Conservation (phyloP, 2,888 invertebrate genomes). For the Eueremaeus valkanovi region DNA sequence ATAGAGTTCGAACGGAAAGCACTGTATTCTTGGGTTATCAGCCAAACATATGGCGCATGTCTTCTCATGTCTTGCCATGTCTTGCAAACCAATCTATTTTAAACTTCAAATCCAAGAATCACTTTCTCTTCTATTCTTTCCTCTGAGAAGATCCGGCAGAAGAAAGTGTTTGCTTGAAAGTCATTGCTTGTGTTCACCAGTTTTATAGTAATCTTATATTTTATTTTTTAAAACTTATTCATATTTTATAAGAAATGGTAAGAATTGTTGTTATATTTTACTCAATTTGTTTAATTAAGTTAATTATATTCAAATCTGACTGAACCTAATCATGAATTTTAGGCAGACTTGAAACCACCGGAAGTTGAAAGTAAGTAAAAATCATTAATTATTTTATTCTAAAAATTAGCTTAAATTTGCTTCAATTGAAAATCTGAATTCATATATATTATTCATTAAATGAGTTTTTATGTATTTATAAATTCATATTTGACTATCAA, state of each 20-base stretch:
- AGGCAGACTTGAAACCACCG: slow-evolving; percentile 48
- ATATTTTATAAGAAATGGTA: not conserved
- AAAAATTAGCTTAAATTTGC: not conserved
- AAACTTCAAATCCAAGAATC: not conserved
- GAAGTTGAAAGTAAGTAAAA: slow-evolving; percentile 48
- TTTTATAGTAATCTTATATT: not conserved
- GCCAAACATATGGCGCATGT: too few species aligned
- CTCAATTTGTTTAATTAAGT: not conserved
- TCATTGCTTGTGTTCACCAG: not conserved
- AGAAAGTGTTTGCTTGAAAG: not conserved
- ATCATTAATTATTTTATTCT: slow-evolving; percentile 15
- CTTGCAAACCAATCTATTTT: not conserved
- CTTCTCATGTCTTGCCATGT: too few species aligned
- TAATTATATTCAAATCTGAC: not conserved
- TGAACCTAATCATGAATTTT: not conserved
- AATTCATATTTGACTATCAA: too few species aligned
- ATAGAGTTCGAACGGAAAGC: too few species aligned
- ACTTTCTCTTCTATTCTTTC: slow-evolving; percentile 1
- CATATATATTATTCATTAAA: too few species aligned
- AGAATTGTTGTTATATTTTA: not conserved
- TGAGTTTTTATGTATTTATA: too few species aligned
- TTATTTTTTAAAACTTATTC: not conserved
- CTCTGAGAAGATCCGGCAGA: not conserved
- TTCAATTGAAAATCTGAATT: too few species aligned
- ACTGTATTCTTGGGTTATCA: too few species aligned